Evolutionary conservation across 2,888 invertebrate species (phyloP), one percentile per base, ranked within the genome.

Genomic region (Tribolium freemani): DNA sequence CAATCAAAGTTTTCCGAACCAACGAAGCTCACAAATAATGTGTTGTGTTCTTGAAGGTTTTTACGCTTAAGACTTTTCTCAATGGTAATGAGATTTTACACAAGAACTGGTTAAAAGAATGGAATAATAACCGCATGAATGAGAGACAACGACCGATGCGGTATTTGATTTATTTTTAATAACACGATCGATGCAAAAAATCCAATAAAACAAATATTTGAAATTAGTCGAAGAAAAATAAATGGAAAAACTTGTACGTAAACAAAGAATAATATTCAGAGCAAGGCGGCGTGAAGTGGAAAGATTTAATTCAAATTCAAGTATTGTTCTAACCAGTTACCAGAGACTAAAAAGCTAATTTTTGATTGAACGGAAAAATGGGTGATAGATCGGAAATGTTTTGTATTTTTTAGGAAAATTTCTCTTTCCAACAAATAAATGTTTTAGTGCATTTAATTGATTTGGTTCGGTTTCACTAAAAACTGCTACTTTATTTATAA

Each of bases 101-200:
- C 53, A 53, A 53, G 53, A 53, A 53, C 53, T 21, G 26, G 53
- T 26, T 56, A 26, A 56, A 56, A 56, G 31, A 56, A 56, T 38
- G 30, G 56, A 30, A 56, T 56, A 56, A 56, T 56, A 56, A 56
- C 38, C 26, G 53, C 53, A 16, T 38, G 48, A 53, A n/a, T 53
- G 21, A 10, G 26, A 53, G 53, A 53, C 53, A 53, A 53, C 26
- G 53, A 53, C 53, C 53, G 10, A 21, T 6, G 16, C 21, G 53
- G 53, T 53, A 53, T 53, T 26, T 53, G 21, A 50, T 16, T 13
- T 16, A 3, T 20, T 50, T 16, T 13, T 16, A 16, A 50, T 5
- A 50, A 16, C 5, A 1, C n/a, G 8, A 26, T 26, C 26, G 38
- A 9, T 38, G 8, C 4, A 38, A 38, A n/a, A 38, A 3, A 9